Percentiles rank a stretch among this genome's conserved stretches.
Evolutionary conservation across 2,888 invertebrate species (phyloP).

Genomic region (Bembecia ichneumoniformis): DNA sequence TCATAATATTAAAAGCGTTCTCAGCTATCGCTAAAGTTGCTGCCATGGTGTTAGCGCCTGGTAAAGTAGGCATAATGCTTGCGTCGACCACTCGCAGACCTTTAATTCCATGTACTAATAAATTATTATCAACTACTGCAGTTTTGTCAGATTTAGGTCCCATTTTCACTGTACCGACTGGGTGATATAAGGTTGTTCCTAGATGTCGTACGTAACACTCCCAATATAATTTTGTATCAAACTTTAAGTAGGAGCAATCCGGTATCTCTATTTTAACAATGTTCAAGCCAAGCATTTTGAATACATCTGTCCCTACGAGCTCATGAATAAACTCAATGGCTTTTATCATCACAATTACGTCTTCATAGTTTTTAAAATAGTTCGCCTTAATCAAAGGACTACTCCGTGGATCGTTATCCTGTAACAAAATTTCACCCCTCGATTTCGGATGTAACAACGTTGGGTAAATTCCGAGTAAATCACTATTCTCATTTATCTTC

Average conservation of each 20-base stretch:
- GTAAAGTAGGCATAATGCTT: slow-evolving; percentile 65
- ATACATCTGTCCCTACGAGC: slow-evolving; percentile 43
- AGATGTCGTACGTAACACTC: slow-evolving; percentile 69
- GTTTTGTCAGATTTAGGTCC: slow-evolving; percentile 52
- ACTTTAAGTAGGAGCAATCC: slow-evolving; percentile 33
- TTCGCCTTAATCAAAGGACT: slow-evolving; percentile 73
- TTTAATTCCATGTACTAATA: slow-evolving; percentile 65
- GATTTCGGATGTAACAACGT: slow-evolving; percentile 63
- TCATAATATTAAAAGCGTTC: slow-evolving; percentile 58
- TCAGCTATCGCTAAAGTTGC: slow-evolving; percentile 64
- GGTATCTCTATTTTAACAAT: slow-evolving; percentile 33
- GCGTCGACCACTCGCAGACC: slow-evolving; percentile 67
- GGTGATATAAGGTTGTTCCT: slow-evolving; percentile 75
- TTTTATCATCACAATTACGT: slow-evolving; percentile 52
- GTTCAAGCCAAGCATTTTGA: slow-evolving; percentile 39
- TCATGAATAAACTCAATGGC: slow-evolving; percentile 41
- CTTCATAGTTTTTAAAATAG: slow-evolving; percentile 71
- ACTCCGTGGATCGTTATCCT: slow-evolving; percentile 59
- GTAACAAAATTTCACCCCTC: slow-evolving; percentile 68
- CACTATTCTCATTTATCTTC: slow-evolving; percentile 28
- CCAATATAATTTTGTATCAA: slow-evolving; percentile 62
- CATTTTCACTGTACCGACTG: slow-evolving; percentile 80
- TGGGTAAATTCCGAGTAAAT: slow-evolving; percentile 42
- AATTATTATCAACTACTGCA: slow-evolving; percentile 64
- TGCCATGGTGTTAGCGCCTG: slow-evolving; percentile 73